These are phyloP conservation scores for Parasteatoda lunata DNA, from an alignment of 2,888 invertebrate genomes.

Conservation along the genomic window DNA sequence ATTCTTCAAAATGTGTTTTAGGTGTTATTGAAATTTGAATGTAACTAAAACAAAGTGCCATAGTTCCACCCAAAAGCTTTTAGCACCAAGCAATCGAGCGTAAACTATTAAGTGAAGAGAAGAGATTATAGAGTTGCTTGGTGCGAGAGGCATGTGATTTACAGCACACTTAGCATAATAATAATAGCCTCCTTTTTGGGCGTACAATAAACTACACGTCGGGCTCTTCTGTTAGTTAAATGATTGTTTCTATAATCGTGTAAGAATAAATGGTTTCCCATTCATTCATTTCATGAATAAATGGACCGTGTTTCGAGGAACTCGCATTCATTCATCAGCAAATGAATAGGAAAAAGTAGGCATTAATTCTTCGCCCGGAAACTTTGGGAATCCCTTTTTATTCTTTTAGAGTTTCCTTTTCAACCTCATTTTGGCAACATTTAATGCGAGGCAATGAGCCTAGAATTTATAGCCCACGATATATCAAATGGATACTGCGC, in stretches of 20 bases:
- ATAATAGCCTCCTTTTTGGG: background rate
- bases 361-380: background rate
- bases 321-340: conserved; percentile 5
- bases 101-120: background rate
- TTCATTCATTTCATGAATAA: conserved; percentile 2
- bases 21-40: no score
- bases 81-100: background rate
- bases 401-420: background rate
- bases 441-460: background rate
- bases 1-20: no score
- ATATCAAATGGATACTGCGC: background rate
- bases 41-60: no score
- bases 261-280: conserved; percentile 2
- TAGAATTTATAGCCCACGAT: background rate
- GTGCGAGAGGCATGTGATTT: background rate
- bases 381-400: background rate
- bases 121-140: no score
- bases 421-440: background rate
- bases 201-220: background rate
- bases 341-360: conserved; percentile 1
- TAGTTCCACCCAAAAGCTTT: no score
- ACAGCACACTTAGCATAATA: conserved; percentile 3
- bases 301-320: conserved; percentile 1
- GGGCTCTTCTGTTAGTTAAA: conserved; percentile 5
- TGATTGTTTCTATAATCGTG: conserved; percentile 3